Conservation (phyloP, 1,140 invertebrate genomes). For the Aphelenchoides avenae region DNA sequence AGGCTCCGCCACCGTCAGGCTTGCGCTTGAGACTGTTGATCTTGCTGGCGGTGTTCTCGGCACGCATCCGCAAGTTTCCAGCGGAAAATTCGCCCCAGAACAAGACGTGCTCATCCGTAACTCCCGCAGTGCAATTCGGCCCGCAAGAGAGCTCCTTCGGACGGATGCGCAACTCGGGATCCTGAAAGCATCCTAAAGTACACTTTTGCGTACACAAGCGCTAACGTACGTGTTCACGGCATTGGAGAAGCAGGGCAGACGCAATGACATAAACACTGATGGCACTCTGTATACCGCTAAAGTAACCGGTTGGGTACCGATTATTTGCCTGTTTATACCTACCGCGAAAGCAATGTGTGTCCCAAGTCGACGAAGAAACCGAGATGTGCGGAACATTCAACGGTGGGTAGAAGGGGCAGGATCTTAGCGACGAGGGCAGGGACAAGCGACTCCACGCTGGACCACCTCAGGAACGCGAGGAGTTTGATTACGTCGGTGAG, state of each 20-base stretch:
- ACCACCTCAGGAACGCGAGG: constrained; percentile 30
- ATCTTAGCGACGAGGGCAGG: constrained; percentile 10
- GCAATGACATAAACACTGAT: constrained; percentile 4
- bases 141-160: constrained; percentile 22
- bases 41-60: constrained; percentile 2
- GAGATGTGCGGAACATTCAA: constrained; percentile 6
- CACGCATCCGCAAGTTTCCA: constrained; percentile 22
- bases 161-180: not conserved
- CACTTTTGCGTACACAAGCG: too few relatives aligned
- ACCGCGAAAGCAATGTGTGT: not conserved
- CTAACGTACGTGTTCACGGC: not conserved
- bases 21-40: too few relatives aligned
- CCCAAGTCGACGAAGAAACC: not conserved
- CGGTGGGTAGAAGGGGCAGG: constrained; percentile 13
- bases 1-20: constrained; percentile 4
- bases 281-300: constrained; percentile 10
- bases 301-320: constrained; percentile 4
- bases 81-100: constrained; percentile 52
- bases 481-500: constrained; percentile 23
- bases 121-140: constrained; percentile 37
- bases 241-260: constrained; percentile 1
- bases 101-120: constrained; percentile 25
- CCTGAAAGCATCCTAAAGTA: not conserved
- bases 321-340: constrained; percentile 1
- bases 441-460: constrained; percentile 18